A percentile compares a stretch with the other conserved stretches of the same genome.
Evolutionary conservation across 1,140 invertebrate species (phyloP).

Genomic region (Neodiprion fabricii): DNA sequence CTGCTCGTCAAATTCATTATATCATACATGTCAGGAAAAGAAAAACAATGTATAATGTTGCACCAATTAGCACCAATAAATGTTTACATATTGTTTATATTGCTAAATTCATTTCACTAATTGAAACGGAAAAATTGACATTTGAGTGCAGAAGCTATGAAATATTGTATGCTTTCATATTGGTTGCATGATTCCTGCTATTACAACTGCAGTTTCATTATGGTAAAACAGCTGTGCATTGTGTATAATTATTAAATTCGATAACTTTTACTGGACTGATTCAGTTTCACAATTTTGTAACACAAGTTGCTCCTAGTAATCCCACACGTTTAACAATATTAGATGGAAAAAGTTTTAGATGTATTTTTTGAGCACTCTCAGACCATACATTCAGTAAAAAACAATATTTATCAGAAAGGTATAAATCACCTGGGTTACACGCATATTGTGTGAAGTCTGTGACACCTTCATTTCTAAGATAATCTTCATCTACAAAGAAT

Average conservation of each 20-base stretch:
- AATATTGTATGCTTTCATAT: too few species aligned
- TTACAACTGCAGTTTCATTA: not conserved
- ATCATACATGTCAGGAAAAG: not conserved
- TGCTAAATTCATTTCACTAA: too few species aligned
- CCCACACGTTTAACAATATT: too few species aligned
- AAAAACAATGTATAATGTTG: not conserved
- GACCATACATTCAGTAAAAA: too few species aligned
- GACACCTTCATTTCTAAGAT: conserved; percentile 81
- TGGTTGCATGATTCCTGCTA: not conserved
- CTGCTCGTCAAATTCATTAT: not conserved
- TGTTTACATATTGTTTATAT: not conserved
- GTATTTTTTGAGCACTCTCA: too few species aligned
- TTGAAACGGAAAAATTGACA: not conserved
- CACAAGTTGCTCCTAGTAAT: too few species aligned
- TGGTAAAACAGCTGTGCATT: not conserved
- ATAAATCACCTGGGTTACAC: conserved; percentile 74
- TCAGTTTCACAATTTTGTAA: too few species aligned
- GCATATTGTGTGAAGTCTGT: conserved; percentile 89
- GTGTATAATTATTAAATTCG: not conserved
- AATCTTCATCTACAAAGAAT: conserved; percentile 94
- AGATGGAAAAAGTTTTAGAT: too few species aligned
- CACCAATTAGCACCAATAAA: not conserved
- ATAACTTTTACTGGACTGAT: too few species aligned
- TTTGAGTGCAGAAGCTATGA: too few species aligned
- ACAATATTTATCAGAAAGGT: not conserved